Conservation (phyloP, 2,113 vertebrate genomes). For the Piprites chloris region DNA sequence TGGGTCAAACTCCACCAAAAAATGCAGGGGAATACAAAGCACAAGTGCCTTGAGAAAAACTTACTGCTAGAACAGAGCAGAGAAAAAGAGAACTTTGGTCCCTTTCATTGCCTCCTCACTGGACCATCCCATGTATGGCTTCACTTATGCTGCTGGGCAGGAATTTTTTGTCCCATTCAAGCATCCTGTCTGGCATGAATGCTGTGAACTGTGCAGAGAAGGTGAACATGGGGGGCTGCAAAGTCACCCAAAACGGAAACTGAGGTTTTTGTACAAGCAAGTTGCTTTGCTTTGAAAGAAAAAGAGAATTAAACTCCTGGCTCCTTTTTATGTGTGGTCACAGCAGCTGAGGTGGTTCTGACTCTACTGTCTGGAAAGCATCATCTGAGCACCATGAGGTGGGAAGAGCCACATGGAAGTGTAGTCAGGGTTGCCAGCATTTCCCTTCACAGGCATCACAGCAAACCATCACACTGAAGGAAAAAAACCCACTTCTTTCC, state of each 20-base stretch:
- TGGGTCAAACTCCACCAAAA: background rate
- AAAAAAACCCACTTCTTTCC: fast-evolving
- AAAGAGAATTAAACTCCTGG: background rate
- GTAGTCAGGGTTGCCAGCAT: background rate
- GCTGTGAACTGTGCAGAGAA: background rate
- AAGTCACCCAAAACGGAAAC: background rate
- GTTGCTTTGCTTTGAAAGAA: background rate
- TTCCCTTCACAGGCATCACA: background rate
- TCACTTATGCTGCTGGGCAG: background rate
- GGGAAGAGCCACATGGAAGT: background rate
- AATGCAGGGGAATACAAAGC: background rate
- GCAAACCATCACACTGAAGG: background rate
- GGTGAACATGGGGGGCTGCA: fast-evolving
- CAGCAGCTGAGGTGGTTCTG: background rate
- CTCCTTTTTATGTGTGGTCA: background rate
- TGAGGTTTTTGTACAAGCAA: background rate
- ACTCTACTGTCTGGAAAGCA: background rate
- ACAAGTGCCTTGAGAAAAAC: background rate
- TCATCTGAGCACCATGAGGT: fast-evolving
- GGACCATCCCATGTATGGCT: background rate
- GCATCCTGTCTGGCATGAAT: background rate
- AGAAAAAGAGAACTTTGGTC: background rate
- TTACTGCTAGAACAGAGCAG: background rate
- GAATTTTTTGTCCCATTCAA: background rate
- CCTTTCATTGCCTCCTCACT: background rate